Base-by-base conservation (phyloP, 2,888 invertebrate species). In the Deroplatys truncata region DNA sequence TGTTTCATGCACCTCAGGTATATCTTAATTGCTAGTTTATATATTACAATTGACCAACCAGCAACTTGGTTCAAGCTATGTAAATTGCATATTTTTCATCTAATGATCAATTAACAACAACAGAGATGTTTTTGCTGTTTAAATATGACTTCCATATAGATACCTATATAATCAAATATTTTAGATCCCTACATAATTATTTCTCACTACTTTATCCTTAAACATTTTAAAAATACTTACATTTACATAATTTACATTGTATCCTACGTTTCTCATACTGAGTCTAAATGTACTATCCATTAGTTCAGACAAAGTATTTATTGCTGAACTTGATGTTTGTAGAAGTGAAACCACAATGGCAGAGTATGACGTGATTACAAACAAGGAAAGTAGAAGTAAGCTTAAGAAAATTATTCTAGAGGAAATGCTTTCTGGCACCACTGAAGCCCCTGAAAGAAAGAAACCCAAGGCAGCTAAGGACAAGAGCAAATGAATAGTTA, bases 371-470 rank as follows among this genome's bases (percentile, higher is more conserved):
- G 85, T 89, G 1, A 82, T 82, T 4, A 83, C 85, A 28, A 89
- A 86, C 25, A 89, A 83, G 49, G 89, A 82, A 2, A 89, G 49
- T 35, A 89, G 16, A 20, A 89, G 83, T 25, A 89, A 16, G 16
- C 28, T 49, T 83, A 85, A 35, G 86, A 89, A 89, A 25, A 86
- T n/a, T 35, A 89, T 89, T 83, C 89, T 82, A 9, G 89, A 89
- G 13, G 89, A 89, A 3, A 89, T 85, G 13, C 83, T 89, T 25
- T 82, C 82, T 49, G 89, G 89, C 28, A 31, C 84, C 5, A 20
- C 1, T 20, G 56, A 72, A 2, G 56, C 56, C 3, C 56, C 56
- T 72, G 56, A 1, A 72, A 72, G 5, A 25, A 72, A 72, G 7
- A 72, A 56, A 5, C 9, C 9, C 35, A 35, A 35, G 35, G 9